A percentile compares a stretch with the other conserved stretches of the same genome.
Conservation (phyloP, 64 coral and sea anemone genomes). For the Exaiptasia diaphana region DNA sequence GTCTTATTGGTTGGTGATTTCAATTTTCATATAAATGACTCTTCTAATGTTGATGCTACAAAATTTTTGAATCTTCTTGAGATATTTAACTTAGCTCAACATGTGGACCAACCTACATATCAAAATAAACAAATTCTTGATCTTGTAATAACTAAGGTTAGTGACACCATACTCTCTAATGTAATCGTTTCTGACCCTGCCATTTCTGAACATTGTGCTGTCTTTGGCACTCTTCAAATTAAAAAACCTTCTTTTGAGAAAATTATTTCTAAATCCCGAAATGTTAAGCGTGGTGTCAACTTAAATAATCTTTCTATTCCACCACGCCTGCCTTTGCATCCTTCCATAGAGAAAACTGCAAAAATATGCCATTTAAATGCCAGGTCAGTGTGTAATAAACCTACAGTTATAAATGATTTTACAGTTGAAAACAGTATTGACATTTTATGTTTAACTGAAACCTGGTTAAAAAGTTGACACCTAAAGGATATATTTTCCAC, state of each 20-base stretch:
- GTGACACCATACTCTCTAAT: background rate
- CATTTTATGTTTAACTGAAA: background rate
- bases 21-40: no score
- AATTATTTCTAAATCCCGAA: background rate
- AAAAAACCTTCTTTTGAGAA: slow-evolving; percentile 3
- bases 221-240: background rate
- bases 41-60: background rate
- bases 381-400: background rate
- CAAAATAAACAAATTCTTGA: background rate
- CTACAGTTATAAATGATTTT: background rate
- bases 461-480: background rate
- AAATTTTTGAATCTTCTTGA: background rate
- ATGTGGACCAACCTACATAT: background rate
- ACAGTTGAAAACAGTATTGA: background rate
- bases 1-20: background rate
- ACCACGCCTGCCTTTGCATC: background rate
- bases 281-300: background rate
- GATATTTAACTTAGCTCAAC: background rate
- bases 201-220: slow-evolving; percentile 10
- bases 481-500: background rate
- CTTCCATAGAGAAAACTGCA: background rate
- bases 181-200: background rate
- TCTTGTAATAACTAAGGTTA: background rate
- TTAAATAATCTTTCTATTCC: background rate
- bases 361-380: background rate